A percentile compares a stretch with the other conserved stretches of the same genome.
These are phyloP conservation scores for Rhagoletis pomonella DNA, from an alignment of 1,140 invertebrate genomes.

Conservation along the genomic window DNA sequence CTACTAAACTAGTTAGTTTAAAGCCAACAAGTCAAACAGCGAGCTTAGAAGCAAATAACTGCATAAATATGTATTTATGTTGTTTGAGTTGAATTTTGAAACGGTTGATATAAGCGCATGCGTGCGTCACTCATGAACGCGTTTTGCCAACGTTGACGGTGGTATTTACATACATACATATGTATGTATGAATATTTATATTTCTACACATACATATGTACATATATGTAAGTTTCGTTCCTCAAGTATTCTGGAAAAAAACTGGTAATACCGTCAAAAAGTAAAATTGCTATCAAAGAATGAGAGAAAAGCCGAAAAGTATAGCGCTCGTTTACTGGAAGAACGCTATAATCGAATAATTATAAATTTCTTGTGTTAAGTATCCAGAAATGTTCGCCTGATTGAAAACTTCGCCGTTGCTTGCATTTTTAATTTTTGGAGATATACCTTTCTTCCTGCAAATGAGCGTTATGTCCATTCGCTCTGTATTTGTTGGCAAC, in stretches of 20 bases:
- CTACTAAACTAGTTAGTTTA: constrained; percentile 39
- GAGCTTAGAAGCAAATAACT: background rate
- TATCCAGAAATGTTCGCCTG: too few relatives aligned
- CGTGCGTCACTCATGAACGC: constrained; percentile 49
- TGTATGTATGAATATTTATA: background rate
- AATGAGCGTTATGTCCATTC: background rate
- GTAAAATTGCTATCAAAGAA: too few relatives aligned
- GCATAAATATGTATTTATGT: too few relatives aligned
- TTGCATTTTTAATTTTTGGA: background rate
- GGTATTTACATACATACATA: background rate
- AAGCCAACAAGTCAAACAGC: background rate
- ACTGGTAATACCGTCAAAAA: too few relatives aligned
- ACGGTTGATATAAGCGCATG: background rate
- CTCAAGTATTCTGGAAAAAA: too few relatives aligned
- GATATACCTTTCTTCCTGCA: too few relatives aligned
- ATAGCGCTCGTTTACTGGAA: too few relatives aligned
- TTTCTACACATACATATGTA: background rate
- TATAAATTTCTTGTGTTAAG: too few relatives aligned
- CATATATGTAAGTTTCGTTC: too few relatives aligned
- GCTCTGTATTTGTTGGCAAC: background rate
- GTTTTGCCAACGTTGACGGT: constrained; percentile 25
- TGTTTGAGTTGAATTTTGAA: background rate
- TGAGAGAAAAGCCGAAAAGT: too few relatives aligned
- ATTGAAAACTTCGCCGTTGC: too few relatives aligned
- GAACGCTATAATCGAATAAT: too few relatives aligned